Evolutionary conservation across 2,888 invertebrate species (phyloP).

Genomic region (Lithodes maja): DNA sequence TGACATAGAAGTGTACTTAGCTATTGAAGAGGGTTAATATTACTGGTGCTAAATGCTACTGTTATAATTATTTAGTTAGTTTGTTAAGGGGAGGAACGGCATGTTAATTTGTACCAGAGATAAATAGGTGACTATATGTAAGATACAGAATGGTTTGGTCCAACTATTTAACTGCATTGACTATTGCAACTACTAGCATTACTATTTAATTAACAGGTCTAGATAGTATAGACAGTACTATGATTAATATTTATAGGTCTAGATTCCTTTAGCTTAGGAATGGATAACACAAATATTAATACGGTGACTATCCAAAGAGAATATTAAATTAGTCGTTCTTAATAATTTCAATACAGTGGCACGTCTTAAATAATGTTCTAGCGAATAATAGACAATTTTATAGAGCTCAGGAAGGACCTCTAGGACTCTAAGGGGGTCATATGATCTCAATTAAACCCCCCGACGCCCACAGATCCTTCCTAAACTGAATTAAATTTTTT

Average conservation of each 20-base stretch:
- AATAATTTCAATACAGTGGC: too few relatives aligned
- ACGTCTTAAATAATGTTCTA: too few relatives aligned
- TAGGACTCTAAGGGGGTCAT: too few relatives aligned
- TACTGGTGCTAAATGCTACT: too few relatives aligned
- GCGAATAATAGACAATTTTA: too few relatives aligned
- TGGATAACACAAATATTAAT: conserved; percentile 15
- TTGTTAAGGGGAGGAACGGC: neutral
- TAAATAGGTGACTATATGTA: conserved; percentile 37
- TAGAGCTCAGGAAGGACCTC: too few relatives aligned
- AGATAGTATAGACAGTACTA: neutral
- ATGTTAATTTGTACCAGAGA: conserved; percentile 22
- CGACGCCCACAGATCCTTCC: too few relatives aligned
- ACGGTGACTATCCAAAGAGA: conserved; percentile 42
- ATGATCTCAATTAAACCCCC: too few relatives aligned
- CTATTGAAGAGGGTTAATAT: too few relatives aligned
- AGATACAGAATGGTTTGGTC: conserved; percentile 41
- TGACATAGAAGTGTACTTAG: too few relatives aligned
- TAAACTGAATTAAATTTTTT: too few relatives aligned
- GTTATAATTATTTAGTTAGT: conserved; percentile 38
- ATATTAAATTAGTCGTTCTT: conserved; percentile 18
- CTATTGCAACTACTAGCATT: conserved; percentile 41
- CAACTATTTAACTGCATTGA: conserved; percentile 59
- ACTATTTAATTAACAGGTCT: conserved; percentile 42
- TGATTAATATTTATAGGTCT: conserved; percentile 11
- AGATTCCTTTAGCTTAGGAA: conserved; percentile 36